Conservation (phyloP, 2,113 vertebrate species). For the Syrrhaptes paradoxus region DNA sequence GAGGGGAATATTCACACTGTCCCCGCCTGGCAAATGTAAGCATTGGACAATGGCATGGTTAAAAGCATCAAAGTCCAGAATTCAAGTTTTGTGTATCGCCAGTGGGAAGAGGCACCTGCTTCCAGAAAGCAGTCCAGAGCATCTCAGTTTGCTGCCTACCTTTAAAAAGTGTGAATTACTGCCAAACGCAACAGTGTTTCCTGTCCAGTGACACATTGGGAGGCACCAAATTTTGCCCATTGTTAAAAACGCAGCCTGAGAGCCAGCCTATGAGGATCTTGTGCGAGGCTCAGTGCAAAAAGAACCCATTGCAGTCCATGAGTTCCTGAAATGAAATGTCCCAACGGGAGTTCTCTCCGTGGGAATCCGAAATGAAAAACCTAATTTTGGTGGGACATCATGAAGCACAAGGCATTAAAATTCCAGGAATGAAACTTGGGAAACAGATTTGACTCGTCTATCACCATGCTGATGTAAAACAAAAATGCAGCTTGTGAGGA, state of each 20-base stretch:
- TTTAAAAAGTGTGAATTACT: slow-evolving; percentile 44
- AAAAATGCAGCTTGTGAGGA: background rate
- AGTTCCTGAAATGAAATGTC: background rate
- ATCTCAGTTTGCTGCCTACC: background rate
- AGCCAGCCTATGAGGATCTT: background rate
- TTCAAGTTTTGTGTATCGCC: background rate
- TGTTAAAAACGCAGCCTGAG: background rate
- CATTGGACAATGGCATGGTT: background rate
- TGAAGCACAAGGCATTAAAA: background rate
- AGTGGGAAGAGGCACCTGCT: background rate
- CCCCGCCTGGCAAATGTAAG: background rate
- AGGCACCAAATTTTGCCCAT: background rate
- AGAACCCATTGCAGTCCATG: background rate
- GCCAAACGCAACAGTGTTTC: slow-evolving; percentile 13
- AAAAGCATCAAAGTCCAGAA: background rate
- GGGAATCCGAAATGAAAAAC: background rate
- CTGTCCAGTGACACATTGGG: slow-evolving; percentile 52
- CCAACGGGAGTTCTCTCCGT: background rate
- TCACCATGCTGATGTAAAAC: background rate
- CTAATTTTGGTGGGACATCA: background rate
- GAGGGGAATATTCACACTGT: slow-evolving; percentile 52
- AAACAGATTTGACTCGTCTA: background rate
- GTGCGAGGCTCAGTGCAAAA: background rate
- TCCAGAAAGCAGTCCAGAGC: background rate
- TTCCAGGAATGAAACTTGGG: background rate